A percentile compares a stretch with the other conserved stretches of the same genome.
phyloP scores from a whole-genome alignment of 2,113 vertebrate species.

The Machaerirhynchus nigripectus region DNA sequence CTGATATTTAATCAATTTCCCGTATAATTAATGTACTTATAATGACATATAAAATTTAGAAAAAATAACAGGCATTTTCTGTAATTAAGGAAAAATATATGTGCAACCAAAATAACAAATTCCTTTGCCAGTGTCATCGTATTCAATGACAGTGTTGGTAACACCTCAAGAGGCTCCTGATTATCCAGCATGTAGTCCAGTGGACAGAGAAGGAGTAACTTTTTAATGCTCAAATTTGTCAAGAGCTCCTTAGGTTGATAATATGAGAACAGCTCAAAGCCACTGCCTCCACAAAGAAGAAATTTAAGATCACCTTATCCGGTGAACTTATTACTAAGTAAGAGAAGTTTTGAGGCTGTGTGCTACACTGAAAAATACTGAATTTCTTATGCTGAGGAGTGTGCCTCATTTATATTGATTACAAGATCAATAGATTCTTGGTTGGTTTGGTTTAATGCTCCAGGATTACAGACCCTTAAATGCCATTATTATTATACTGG shows the following conservation, averaged over 20 bases:
- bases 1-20: background rate
- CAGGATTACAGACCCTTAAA: background rate
- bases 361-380: background rate
- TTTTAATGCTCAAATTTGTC: background rate
- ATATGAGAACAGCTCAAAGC: background rate
- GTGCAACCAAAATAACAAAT: background rate
- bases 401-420: background rate
- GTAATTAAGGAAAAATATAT: background rate
- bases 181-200: background rate
- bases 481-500: background rate
- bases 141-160: background rate
- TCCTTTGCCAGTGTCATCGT: background rate
- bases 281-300: background rate
- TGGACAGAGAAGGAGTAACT: background rate
- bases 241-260: background rate
- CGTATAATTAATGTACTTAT: background rate
- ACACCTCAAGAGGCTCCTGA: background rate
- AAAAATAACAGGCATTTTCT: background rate
- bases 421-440: background rate
- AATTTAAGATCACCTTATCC: background rate
- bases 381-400: background rate
- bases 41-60: background rate
- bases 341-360: background rate
- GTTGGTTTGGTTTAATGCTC: background rate
- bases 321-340: background rate